A percentile compares a stretch with the other conserved stretches of the same genome.
Evolutionary conservation across 1,140 invertebrate species (phyloP).

Genomic region (Drosophila carrolli): DNA sequence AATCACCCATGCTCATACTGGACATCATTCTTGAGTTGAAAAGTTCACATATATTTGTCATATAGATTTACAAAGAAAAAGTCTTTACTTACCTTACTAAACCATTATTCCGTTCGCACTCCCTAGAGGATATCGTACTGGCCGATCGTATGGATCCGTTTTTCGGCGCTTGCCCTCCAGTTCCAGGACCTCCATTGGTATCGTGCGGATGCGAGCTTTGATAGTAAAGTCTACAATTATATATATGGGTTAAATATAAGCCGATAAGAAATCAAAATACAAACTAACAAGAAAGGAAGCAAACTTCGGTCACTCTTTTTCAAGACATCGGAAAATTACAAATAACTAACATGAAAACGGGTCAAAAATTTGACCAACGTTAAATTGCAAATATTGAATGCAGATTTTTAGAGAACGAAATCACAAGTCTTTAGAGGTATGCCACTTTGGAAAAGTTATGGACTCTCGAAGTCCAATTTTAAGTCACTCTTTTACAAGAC

Average conservation of each 20-base stretch:
- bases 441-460: too few species aligned
- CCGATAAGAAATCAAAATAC: slow-evolving; percentile 10
- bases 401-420: too few species aligned
- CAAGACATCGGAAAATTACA: too few species aligned
- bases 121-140: slow-evolving; percentile 80
- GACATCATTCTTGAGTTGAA: slow-evolving; percentile 78
- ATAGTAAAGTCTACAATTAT: slow-evolving; percentile 74
- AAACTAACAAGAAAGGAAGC: neutral
- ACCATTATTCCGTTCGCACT: slow-evolving; percentile 78
- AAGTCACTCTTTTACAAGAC: too few species aligned
- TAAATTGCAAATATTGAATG: too few species aligned
- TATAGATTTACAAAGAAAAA: neutral
- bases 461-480: too few species aligned
- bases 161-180: slow-evolving; percentile 61
- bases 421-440: too few species aligned
- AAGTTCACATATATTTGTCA: neutral
- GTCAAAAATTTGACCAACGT: too few species aligned
- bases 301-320: too few species aligned
- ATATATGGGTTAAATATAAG: slow-evolving; percentile 31
- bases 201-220: slow-evolving; percentile 82
- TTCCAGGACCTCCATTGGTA: slow-evolving; percentile 48
- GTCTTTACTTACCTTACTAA: slow-evolving; percentile 67
- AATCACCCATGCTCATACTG: slow-evolving; percentile 84
- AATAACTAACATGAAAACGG: too few species aligned
- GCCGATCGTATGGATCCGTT: slow-evolving; percentile 83